Percentiles rank a stretch among this genome's conserved stretches.
These are phyloP conservation scores for Rhodinocichla rosea DNA, from an alignment of 2,113 vertebrate species.

Conservation along the genomic window DNA sequence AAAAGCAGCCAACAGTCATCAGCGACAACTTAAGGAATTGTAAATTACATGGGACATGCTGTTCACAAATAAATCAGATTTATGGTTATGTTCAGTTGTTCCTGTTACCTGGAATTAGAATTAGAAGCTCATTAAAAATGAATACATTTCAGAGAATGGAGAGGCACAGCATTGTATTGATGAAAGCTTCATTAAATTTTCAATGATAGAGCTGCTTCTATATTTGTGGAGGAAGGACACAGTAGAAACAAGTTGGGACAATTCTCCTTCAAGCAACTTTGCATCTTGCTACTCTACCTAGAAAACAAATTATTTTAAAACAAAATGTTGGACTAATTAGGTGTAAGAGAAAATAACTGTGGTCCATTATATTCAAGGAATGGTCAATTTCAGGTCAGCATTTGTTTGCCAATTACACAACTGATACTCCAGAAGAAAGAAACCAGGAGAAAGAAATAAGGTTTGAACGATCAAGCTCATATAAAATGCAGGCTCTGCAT, in stretches of 20 bases:
- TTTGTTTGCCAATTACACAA: background rate
- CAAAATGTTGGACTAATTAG: background rate
- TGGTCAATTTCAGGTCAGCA: background rate
- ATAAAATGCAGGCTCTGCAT: background rate
- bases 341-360: background rate
- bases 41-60: background rate
- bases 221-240: conserved; percentile 42
- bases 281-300: background rate
- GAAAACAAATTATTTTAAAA: background rate
- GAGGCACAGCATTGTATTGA: conserved; percentile 71
- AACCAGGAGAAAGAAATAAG: background rate
- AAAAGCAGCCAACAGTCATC: background rate
- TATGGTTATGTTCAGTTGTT: conserved; percentile 53
- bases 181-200: conserved; percentile 78
- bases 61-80: conserved; percentile 59
- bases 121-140: conserved; percentile 77
- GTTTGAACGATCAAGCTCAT: background rate
- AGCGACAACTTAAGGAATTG: background rate
- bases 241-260: background rate
- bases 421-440: background rate
- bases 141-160: conserved; percentile 60
- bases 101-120: conserved; percentile 74
- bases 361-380: background rate
- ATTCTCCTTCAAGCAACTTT: conserved; percentile 50
- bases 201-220: conserved; percentile 65